Evolutionary conservation across 1,140 invertebrate species (phyloP).

Genomic region (Pogonognathellus flavescens): DNA sequence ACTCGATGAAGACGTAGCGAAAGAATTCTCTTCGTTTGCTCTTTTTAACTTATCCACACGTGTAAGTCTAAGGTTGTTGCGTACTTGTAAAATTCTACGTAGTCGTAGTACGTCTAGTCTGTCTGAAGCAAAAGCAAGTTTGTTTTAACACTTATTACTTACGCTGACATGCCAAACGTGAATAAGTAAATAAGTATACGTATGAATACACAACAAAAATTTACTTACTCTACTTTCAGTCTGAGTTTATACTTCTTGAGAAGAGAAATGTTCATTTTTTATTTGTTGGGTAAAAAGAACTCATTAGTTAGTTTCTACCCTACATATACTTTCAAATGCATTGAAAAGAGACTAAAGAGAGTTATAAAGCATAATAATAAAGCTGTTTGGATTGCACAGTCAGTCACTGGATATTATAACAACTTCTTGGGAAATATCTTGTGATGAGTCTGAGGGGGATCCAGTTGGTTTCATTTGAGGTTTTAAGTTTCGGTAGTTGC

Average conservation of each 20-base stretch:
- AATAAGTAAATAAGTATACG: background rate
- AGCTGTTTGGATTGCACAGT: background rate
- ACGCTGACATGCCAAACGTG: background rate
- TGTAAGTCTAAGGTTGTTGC: background rate
- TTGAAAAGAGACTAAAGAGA: background rate
- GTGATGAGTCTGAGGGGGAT: conserved; percentile 41
- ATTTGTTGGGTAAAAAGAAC: conserved; percentile 32
- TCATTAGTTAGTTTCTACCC: background rate
- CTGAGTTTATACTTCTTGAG: conserved; percentile 15
- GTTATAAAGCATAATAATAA: conserved; percentile 5
- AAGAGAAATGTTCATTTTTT: conserved; percentile 49
- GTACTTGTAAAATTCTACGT: conserved; percentile 2
- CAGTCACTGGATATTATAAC: background rate
- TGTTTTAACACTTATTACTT: conserved; percentile 37
- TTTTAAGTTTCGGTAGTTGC: conserved; percentile 44
- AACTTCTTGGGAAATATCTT: conserved; percentile 44
- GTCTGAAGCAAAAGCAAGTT: conserved; percentile 11
- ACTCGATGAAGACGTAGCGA: background rate
- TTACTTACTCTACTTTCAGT: conserved; percentile 45
- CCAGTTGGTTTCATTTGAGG: conserved; percentile 49
- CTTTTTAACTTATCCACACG: conserved; percentile 25
- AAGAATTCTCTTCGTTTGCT: conserved; percentile 19
- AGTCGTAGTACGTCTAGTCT: background rate
- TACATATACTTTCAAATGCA: background rate
- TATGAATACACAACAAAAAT: conserved; percentile 25